Conservation (phyloP, 2,113 vertebrate genomes). For the Cinclus cinclus region DNA sequence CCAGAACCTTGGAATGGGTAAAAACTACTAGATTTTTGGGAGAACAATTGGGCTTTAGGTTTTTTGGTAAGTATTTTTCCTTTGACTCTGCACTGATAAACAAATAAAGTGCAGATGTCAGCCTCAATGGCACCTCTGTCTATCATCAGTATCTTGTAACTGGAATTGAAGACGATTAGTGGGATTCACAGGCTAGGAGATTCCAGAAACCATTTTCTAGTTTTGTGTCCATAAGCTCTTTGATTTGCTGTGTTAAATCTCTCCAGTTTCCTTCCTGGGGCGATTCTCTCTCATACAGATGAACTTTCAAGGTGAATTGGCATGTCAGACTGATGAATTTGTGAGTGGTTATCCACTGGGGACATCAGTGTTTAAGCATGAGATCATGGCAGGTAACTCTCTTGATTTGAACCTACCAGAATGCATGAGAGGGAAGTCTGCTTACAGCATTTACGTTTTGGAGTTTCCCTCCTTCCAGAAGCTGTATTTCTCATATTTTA, state of each 20-base stretch:
- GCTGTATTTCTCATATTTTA: not conserved
- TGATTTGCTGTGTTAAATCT: not conserved
- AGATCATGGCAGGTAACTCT: not conserved
- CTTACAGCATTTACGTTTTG: not conserved
- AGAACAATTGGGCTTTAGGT: not conserved
- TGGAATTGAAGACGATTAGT: not conserved
- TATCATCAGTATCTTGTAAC: not conserved
- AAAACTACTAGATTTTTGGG: not conserved
- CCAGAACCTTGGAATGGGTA: not conserved
- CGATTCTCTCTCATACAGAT: not conserved
- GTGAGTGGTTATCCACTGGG: not conserved
- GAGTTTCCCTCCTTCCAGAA: not conserved
- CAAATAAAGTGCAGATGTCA: not conserved
- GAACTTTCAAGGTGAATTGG: not conserved
- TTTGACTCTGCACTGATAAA: not conserved
- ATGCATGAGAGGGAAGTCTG: accelerated
- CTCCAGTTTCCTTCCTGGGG: not conserved
- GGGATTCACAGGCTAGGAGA: not conserved
- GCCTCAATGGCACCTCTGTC: not conserved
- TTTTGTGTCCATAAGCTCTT: not conserved
- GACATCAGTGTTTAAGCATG: not conserved
- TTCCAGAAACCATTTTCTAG: not conserved
- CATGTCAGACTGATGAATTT: not conserved
- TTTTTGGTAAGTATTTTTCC: not conserved
- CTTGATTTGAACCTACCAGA: not conserved